These are phyloP conservation scores for Acanthosepion esculentum DNA, from an alignment of 2,888 invertebrate genomes.

Conservation along the genomic window DNA sequence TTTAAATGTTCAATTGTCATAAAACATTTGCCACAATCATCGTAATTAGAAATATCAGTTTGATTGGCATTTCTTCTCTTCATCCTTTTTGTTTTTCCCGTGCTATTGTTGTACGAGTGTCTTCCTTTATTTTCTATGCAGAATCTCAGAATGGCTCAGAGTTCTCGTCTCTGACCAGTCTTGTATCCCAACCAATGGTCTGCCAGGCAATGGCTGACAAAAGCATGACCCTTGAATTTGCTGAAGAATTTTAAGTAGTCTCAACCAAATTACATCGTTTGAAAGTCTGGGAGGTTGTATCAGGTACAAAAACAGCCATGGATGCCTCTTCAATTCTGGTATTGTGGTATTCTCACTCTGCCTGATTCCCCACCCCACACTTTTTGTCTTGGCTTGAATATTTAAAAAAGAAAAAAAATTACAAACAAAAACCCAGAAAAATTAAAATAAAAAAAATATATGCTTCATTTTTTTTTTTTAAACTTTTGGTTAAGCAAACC, in stretches of 20 bases:
- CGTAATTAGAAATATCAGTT: background rate
- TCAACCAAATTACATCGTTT: background rate
- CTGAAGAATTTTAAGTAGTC: background rate
- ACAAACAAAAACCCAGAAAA: no score
- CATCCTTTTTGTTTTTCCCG: background rate
- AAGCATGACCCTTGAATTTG: background rate
- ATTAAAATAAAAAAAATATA: no score
- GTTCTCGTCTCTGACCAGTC: constrained; percentile 13
- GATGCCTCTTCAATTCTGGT: background rate
- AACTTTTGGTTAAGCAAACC: no score
- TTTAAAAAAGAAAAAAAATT: background rate
- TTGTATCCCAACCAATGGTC: background rate
- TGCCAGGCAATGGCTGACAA: constrained; percentile 18
- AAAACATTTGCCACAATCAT: background rate
- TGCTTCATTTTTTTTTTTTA: no score
- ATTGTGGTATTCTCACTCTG: background rate
- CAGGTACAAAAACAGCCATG: background rate
- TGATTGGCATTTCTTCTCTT: background rate
- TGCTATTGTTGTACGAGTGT: background rate
- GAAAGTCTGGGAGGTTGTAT: background rate
- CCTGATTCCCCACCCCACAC: background rate
- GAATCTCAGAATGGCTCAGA: background rate
- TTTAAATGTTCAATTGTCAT: background rate
- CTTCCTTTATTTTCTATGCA: background rate
- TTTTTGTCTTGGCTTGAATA: background rate